These are phyloP conservation scores for Euspilapteryx auroguttella DNA, from an alignment of 2,888 invertebrate genomes.

Conservation along the genomic window DNA sequence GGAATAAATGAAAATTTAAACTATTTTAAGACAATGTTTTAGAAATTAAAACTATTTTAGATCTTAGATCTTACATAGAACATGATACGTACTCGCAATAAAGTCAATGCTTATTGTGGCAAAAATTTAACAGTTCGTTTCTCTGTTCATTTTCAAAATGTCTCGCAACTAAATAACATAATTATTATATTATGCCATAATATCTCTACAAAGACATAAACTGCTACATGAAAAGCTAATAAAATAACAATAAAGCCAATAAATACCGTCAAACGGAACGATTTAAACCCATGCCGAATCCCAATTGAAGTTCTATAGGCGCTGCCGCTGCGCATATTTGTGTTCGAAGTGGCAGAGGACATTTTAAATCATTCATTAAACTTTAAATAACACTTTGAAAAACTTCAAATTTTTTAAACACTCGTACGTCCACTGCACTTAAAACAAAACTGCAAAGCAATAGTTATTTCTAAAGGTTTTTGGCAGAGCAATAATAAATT, in stretches of 20 bases:
- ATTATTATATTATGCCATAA: too few relatives aligned
- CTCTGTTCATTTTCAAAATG: too few relatives aligned
- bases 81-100: too few relatives aligned
- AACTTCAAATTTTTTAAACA: too few relatives aligned
- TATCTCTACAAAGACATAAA: neutral
- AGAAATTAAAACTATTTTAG: too few relatives aligned
- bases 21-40: too few relatives aligned
- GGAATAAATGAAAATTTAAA: too few relatives aligned
- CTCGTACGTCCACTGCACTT: too few relatives aligned
- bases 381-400: neutral
- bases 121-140: too few relatives aligned
- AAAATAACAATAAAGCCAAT: conserved; percentile 8
- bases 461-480: neutral
- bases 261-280: conserved; percentile 52
- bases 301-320: conserved; percentile 50
- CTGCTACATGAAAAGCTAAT: neutral
- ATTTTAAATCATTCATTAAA: conserved; percentile 23
- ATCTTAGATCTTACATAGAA: too few relatives aligned
- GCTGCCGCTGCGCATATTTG: conserved; percentile 51
- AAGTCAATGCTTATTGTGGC: too few relatives aligned
- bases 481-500: conserved; percentile 13
- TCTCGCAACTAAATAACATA: too few relatives aligned
- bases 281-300: conserved; percentile 48
- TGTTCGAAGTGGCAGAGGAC: conserved; percentile 50
- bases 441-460: conserved; percentile 11